phyloP scores from a whole-genome alignment of 2,797 vertebrate species.

The Euphonia xanthogaster region DNA sequence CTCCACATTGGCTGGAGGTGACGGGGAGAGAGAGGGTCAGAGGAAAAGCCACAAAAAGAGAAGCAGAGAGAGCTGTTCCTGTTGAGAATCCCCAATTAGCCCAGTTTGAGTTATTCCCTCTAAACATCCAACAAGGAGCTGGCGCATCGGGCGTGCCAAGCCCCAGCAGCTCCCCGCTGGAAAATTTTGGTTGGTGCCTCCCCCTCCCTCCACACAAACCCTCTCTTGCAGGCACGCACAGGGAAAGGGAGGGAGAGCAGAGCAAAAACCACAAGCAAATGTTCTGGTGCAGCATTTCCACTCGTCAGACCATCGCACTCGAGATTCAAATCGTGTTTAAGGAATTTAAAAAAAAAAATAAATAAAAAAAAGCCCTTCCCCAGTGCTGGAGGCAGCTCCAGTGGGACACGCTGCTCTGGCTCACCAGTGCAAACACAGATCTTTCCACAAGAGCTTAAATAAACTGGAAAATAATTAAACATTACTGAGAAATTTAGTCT shows the following conservation, averaged over 20 bases:
- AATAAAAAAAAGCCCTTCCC: background rate
- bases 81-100: background rate
- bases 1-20: accelerated
- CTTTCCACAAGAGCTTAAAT: background rate
- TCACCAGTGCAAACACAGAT: background rate
- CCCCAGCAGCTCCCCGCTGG: background rate
- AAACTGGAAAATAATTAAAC: slow-evolving; percentile 13
- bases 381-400: background rate
- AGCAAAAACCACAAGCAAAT: slow-evolving; percentile 50
- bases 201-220: background rate
- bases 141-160: accelerated
- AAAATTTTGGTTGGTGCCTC: slow-evolving; percentile 19
- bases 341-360: background rate
- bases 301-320: background rate
- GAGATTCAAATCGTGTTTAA: background rate
- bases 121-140: background rate
- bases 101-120: background rate
- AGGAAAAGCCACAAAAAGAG: background rate
- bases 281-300: slow-evolving; percentile 38
- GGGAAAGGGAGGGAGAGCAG: slow-evolving; percentile 33
- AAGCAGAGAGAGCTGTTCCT: background rate
- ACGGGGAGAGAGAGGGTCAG: background rate
- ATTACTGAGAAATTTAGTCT: background rate
- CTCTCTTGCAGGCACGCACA: background rate
- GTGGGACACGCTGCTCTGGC: accelerated